phyloP scores from a whole-genome alignment of 2,113 vertebrate genomes.

The Penelope pileata region DNA sequence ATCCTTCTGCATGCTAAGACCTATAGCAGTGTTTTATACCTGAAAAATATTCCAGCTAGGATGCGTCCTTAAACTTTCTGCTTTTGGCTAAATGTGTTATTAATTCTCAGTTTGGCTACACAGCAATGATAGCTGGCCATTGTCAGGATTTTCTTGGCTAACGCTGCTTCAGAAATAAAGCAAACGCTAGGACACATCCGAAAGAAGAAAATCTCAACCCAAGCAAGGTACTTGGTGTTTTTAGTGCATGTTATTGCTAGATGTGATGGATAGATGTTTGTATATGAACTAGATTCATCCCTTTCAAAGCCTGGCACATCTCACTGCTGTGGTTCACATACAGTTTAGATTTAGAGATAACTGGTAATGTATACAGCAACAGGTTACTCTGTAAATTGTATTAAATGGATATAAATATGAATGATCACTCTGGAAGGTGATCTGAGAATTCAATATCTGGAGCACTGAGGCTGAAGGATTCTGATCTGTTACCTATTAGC shows the following conservation, averaged over 20 bases:
- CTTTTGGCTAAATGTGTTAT: slow-evolving; percentile 37
- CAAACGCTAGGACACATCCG: not conserved
- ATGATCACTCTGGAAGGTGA: not conserved
- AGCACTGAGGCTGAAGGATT: not conserved
- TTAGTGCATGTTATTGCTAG: not conserved
- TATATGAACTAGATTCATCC: not conserved
- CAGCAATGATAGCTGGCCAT: not conserved
- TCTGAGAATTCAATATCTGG: not conserved
- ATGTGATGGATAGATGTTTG: not conserved
- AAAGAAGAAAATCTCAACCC: not conserved
- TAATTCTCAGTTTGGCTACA: slow-evolving; percentile 15
- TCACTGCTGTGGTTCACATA: not conserved
- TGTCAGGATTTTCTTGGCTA: slow-evolving; percentile 23
- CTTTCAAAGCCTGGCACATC: not conserved
- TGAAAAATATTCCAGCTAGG: slow-evolving; percentile 31
- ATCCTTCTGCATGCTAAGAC: slow-evolving; percentile 3
- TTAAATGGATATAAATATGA: not conserved
- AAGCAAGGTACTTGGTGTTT: not conserved
- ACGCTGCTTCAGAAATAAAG: not conserved
- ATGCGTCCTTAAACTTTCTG: slow-evolving; percentile 17
- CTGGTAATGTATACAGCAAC: not conserved
- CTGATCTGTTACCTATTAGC: not conserved
- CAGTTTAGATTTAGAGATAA: not conserved
- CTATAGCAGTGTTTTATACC: slow-evolving; percentile 13
- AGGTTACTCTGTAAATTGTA: not conserved